These are phyloP conservation scores for Tachycineta bicolor DNA, from an alignment of 2,113 vertebrate genomes.

Conservation along the genomic window DNA sequence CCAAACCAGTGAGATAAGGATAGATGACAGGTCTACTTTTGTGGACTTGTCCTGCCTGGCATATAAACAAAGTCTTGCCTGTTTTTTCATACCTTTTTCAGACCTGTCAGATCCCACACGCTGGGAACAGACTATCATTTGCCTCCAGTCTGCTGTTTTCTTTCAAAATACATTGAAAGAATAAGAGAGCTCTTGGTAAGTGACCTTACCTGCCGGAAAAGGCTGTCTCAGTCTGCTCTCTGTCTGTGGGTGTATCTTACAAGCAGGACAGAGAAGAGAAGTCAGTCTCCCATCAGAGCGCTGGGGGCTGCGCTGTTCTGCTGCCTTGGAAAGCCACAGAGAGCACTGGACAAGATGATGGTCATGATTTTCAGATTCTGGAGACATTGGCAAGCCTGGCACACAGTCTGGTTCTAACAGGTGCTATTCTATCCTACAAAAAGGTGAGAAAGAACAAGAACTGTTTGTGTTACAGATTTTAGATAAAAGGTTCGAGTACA, in stretches of 20 bases:
- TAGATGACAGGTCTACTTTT: background rate
- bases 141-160: background rate
- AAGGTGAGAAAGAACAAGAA: background rate
- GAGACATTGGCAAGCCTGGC: background rate
- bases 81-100: background rate
- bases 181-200: background rate
- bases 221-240: background rate
- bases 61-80: background rate
- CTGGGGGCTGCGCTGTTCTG: background rate
- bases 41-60: background rate
- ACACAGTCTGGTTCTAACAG: background rate
- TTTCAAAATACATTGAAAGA: background rate
- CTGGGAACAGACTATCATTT: background rate
- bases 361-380: background rate
- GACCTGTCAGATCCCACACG: background rate
- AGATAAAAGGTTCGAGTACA: background rate
- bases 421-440: background rate
- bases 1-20: background rate
- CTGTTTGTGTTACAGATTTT: background rate
- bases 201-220: background rate
- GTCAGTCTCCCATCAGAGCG: background rate
- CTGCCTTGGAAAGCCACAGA: background rate
- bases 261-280: background rate
- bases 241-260: accelerated
- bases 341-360: background rate